Conservation (phyloP, 2,888 invertebrate species). For the Iselma pallidipennis region DNA sequence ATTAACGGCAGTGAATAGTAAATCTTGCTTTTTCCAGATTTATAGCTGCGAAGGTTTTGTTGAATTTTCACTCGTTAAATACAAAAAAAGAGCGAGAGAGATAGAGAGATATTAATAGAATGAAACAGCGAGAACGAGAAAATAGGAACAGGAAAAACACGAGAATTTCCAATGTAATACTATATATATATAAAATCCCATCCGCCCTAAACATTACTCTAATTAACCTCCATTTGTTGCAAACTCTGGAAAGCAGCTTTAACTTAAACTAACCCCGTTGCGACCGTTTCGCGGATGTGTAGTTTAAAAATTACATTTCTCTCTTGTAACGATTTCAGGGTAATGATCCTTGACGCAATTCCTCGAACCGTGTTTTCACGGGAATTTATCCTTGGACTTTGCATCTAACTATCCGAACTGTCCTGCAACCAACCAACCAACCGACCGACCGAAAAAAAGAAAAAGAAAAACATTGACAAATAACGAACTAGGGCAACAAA, state of each 20-base stretch:
- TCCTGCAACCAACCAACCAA: not conserved
- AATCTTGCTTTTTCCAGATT: conserved; percentile 22
- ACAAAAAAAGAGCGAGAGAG: not conserved
- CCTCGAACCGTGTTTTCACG: conserved; percentile 11
- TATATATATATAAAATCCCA: conserved; percentile 1
- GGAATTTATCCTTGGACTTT: conserved; percentile 7
- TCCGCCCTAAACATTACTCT: conserved; percentile 24
- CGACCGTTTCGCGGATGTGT: conserved; percentile 33
- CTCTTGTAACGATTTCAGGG: conserved; percentile 18
- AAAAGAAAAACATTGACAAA: not conserved
- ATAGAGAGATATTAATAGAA: no score
- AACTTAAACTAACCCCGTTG: conserved; percentile 32
- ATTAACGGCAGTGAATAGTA: conserved; percentile 25
- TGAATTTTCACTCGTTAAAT: conserved; percentile 2
- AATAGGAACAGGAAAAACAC: no score
- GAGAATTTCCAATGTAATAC: no score
- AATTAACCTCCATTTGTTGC: conserved; percentile 31
- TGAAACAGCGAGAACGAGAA: no score
- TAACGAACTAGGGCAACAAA: no score
- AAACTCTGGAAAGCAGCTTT: conserved; percentile 30
- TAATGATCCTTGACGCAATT: conserved; percentile 22
- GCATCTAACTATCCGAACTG: no score
- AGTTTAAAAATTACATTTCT: conserved; percentile 34
- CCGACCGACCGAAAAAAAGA: no score
- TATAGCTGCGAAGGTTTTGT: conserved; percentile 13